These are phyloP conservation scores for Ellobius talpinus DNA, from an alignment of 2,113 vertebrate genomes.

Conservation along the genomic window DNA sequence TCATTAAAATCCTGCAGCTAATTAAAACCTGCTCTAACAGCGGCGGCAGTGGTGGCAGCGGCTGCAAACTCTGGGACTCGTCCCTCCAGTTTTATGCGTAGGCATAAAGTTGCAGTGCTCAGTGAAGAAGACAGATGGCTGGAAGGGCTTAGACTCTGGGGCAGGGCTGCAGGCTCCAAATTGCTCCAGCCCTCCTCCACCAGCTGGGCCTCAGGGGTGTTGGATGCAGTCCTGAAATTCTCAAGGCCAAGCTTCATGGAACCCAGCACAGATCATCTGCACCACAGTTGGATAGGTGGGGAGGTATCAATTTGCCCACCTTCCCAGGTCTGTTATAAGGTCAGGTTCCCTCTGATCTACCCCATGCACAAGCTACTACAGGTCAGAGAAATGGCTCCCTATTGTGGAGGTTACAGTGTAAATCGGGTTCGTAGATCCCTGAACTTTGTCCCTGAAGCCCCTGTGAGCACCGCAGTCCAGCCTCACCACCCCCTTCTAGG, in stretches of 20 bases:
- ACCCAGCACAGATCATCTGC: accelerated
- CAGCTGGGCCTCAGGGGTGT: accelerated
- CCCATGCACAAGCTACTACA: neutral
- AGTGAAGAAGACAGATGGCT: neutral
- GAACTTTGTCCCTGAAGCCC: neutral
- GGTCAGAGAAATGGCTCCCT: neutral
- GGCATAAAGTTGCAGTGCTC: slow-evolving; percentile 74
- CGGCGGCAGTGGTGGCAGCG: neutral
- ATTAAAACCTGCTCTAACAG: slow-evolving; percentile 75
- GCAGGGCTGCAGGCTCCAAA: neutral
- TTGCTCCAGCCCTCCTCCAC: neutral
- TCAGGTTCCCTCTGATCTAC: neutral
- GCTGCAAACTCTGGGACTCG: slow-evolving; percentile 70
- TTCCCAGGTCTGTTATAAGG: neutral
- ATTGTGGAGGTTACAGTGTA: neutral
- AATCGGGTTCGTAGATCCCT: neutral
- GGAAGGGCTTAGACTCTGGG: neutral
- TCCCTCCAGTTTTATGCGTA: slow-evolving; percentile 65
- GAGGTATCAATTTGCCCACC: neutral
- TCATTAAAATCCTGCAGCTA: slow-evolving; percentile 82
- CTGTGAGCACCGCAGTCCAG: neutral
- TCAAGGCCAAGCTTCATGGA: neutral
- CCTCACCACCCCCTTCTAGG: neutral
- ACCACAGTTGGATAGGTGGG: neutral
- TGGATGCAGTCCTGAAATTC: slow-evolving; percentile 61